Base-by-base conservation (phyloP, 2,113 vertebrate species). In the Melospiza melodia region DNA sequence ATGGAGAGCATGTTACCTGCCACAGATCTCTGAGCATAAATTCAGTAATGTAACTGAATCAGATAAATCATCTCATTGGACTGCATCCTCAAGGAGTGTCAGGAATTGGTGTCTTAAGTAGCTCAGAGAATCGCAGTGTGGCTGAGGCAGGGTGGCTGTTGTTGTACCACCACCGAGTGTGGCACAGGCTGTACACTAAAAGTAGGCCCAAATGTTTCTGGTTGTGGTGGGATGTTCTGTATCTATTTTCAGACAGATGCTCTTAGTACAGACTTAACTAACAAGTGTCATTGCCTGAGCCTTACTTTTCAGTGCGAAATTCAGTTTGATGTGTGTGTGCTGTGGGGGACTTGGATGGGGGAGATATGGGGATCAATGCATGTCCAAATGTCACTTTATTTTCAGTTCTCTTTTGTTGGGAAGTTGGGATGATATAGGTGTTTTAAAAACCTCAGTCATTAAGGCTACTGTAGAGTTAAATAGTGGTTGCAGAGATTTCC, bases 281-380 rank as follows among this genome's bases (percentile, higher is more conserved):
- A 55, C 3, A 46, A 37, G 11, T 37, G 44, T 25, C 3, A 20
- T 31, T 79, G 12, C 2, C 12, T 8, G 33, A 14, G 31, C 4
- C 18, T 46, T 48, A 37, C 3, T 62, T 51, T 61, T 61, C 58
- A 71, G 22, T n/a, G 27, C 6, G 11, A 51, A 48, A 5, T 57
- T 71, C 9, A 35, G 33, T 73, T 88, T 6, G 27, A 4, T 2
- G 2, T 18, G 11, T 20, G 3, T 37, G 5, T 44, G 20, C 37
- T 44, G 12, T 22, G n/a, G 10, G 23, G 4, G 2, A 9, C 8
- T 63, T 58, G 35, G 20, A 4, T 18, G 27, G 11, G 12, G 4
- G 10, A 54, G 9, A 12, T 28, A 10, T 1, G 5, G 3, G 11
- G 4, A 43, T 58, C 16, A 11, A 2, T 20, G 12, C 1, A 0